Evolutionary conservation across 1,140 invertebrate species (phyloP).

Genomic region (Cephus cinctus): DNA sequence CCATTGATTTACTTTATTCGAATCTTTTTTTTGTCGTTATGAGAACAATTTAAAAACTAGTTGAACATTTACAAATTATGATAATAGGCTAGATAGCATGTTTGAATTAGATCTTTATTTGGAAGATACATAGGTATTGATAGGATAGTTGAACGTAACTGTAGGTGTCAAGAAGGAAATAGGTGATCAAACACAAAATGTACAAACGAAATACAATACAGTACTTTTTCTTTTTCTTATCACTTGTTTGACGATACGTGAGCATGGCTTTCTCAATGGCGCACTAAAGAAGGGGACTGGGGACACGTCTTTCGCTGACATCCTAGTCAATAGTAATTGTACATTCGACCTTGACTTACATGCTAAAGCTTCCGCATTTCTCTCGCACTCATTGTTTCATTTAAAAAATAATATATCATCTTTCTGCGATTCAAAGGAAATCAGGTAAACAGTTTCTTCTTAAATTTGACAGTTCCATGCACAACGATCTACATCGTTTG

Average conservation of each 20-base stretch:
- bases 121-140: conserved; percentile 41
- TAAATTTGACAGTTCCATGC: conserved; percentile 29
- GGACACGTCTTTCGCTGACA: background rate
- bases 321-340: background rate
- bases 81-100: conserved; percentile 13
- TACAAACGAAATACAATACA: conserved; percentile 43
- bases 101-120: conserved; percentile 44
- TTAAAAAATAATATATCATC: conserved; percentile 36
- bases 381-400: conserved; percentile 18
- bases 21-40: too few relatives aligned
- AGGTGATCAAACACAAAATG: conserved; percentile 39
- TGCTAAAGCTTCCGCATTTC: conserved; percentile 31
- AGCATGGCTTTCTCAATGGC: conserved; percentile 16
- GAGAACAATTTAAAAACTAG: too few relatives aligned
- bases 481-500: conserved; percentile 30
- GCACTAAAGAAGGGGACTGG: conserved; percentile 17
- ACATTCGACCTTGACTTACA: conserved; percentile 22
- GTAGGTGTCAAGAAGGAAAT: conserved; percentile 26
- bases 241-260: conserved; percentile 19
- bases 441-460: conserved; percentile 28
- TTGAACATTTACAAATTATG: background rate
- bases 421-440: conserved; percentile 35
- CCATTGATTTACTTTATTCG: too few relatives aligned
- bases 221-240: conserved; percentile 19
- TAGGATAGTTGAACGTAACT: conserved; percentile 37